Evolutionary conservation across 1,140 invertebrate genomes (phyloP).

Genomic region (Coenobita brevimanus): DNA sequence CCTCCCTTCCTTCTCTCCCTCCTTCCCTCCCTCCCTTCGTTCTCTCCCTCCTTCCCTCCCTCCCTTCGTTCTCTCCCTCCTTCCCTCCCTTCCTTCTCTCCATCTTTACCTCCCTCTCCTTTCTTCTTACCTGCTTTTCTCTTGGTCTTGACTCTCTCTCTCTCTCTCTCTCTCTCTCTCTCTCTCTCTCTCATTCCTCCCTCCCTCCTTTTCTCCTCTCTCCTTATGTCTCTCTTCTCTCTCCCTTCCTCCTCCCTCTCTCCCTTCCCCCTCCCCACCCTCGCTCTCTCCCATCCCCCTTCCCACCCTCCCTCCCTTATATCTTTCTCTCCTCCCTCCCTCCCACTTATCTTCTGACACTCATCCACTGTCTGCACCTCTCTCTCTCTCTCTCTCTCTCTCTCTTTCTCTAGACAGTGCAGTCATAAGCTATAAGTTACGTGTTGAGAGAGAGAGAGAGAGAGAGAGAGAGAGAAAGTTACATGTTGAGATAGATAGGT

Average conservation of each 20-base stretch:
- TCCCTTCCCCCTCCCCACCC: background rate
- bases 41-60: background rate
- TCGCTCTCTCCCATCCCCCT: background rate
- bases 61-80: background rate
- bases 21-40: background rate
- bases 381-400: too few relatives aligned
- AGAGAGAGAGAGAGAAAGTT: too few relatives aligned
- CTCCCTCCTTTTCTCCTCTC: background rate
- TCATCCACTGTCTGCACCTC: too few relatives aligned
- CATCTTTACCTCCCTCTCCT: background rate
- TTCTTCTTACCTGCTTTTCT: background rate
- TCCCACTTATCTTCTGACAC: too few relatives aligned
- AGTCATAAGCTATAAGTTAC: too few relatives aligned
- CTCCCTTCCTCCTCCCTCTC: background rate
- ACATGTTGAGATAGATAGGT: too few relatives aligned
- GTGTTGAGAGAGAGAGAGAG: too few relatives aligned
- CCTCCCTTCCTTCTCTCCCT: background rate
- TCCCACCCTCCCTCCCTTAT: background rate
- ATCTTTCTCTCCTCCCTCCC: background rate
- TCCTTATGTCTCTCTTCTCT: background rate
- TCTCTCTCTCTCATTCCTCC: background rate
- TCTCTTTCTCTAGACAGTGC: too few relatives aligned
- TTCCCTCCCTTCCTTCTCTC: background rate
- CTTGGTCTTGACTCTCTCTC: background rate
- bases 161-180: background rate